phyloP scores from a whole-genome alignment of 2,888 invertebrate species.

The Glyphotaelius pellucidus region DNA sequence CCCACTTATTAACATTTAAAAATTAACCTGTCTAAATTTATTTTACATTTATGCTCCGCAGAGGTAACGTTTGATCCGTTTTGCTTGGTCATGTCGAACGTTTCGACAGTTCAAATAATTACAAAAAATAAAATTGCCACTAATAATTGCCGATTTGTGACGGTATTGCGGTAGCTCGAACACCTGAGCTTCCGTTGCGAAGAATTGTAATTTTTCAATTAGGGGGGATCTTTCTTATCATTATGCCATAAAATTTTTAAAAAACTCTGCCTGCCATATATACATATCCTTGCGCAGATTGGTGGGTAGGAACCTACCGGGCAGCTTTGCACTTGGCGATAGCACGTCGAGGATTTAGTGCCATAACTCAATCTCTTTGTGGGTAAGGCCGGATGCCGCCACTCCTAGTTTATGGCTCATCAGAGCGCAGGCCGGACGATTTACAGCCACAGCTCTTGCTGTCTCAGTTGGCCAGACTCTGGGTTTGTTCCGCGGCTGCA shows the following conservation, averaged over 20 bases:
- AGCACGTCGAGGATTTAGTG: slow-evolving; percentile 46
- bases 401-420: slow-evolving; percentile 63
- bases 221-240: too few relatives aligned
- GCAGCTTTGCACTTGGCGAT: slow-evolving; percentile 37
- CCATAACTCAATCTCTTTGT: slow-evolving; percentile 63
- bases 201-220: too few relatives aligned
- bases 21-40: too few relatives aligned
- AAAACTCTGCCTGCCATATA: neutral
- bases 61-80: too few relatives aligned
- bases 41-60: too few relatives aligned
- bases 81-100: too few relatives aligned
- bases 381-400: slow-evolving; percentile 61
- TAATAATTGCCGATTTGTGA: too few relatives aligned
- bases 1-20: too few relatives aligned
- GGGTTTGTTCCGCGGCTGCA: neutral
- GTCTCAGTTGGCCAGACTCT: neutral
- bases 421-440: slow-evolving; percentile 58
- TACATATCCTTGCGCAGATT: neutral
- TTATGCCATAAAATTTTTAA: neutral
- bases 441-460: slow-evolving; percentile 57
- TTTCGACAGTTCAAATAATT: too few relatives aligned
- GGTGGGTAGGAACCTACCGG: neutral
- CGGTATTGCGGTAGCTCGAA: too few relatives aligned
- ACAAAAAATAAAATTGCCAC: too few relatives aligned
- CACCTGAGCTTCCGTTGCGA: too few relatives aligned